phyloP scores from a whole-genome alignment of 2,888 invertebrate genomes.

The Vanessa cardui region DNA sequence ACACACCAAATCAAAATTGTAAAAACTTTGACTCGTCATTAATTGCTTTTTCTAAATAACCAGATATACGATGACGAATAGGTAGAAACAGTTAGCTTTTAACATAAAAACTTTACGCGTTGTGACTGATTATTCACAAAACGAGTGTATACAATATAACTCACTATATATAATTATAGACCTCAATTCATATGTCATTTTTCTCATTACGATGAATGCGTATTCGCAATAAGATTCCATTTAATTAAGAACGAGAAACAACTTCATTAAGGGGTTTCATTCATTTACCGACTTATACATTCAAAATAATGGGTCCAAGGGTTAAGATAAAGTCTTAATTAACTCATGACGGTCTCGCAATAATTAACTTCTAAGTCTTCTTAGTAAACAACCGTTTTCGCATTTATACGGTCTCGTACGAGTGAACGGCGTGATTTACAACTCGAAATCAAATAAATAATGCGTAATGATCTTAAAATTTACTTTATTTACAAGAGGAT shows the following conservation, averaged over 20 bases:
- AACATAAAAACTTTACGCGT: too few species aligned
- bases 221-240: neutral
- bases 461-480: neutral
- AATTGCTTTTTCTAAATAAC: too few species aligned
- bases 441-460: neutral
- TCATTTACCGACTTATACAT: conserved; percentile 15
- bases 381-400: conserved; percentile 15
- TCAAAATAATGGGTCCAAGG: conserved; percentile 12
- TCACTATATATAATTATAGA: too few species aligned
- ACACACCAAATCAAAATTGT: too few species aligned
- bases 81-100: too few species aligned
- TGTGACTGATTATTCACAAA: too few species aligned
- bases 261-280: conserved; percentile 19
- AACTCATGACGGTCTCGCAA: conserved; percentile 35
- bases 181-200: neutral
- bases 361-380: conserved; percentile 34
- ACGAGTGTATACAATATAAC: too few species aligned
- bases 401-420: conserved; percentile 2
- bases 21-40: too few species aligned
- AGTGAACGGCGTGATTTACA: neutral
- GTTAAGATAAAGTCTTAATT: conserved; percentile 40
- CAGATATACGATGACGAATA: too few species aligned
- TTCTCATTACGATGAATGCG: neutral
- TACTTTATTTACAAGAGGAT: too few species aligned
- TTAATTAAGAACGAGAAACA: conserved; percentile 14